A percentile compares a stretch with the other conserved stretches of the same genome.
phyloP scores from a whole-genome alignment of 1,140 invertebrate species.

The Zaprionus capensis region DNA sequence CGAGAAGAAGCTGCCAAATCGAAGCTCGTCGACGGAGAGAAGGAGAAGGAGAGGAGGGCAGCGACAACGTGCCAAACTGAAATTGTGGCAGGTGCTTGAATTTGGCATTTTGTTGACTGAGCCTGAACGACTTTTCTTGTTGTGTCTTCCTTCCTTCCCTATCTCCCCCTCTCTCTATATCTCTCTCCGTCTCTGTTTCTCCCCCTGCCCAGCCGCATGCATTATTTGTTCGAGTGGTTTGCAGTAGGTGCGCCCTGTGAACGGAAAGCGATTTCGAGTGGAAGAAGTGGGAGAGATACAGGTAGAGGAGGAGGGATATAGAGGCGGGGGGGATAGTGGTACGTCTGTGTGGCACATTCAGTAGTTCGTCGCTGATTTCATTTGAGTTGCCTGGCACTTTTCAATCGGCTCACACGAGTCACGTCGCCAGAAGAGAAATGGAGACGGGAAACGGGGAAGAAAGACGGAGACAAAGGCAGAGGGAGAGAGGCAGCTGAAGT shows the following conservation, averaged over 20 bases:
- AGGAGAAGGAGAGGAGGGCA: background rate
- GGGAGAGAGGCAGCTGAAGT: background rate
- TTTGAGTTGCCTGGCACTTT: conserved; percentile 44
- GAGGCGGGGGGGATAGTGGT: background rate
- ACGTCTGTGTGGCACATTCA: conserved; percentile 23
- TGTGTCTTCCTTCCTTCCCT: background rate
- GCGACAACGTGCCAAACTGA: conserved; percentile 70
- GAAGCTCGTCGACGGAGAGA: background rate
- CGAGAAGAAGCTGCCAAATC: conserved; percentile 7
- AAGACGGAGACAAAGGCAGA: background rate
- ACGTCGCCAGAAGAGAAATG: conserved; percentile 22
- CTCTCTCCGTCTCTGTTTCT: background rate
- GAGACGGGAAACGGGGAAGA: background rate
- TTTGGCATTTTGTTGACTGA: conserved; percentile 79
- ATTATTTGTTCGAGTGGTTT: conserved; percentile 71
- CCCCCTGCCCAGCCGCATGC: conserved; percentile 52
- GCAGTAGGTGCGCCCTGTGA: conserved; percentile 3
- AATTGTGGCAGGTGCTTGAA: conserved; percentile 81
- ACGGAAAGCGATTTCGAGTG: background rate
- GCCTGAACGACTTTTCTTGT: conserved; percentile 74
- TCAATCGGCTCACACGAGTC: conserved; percentile 46
- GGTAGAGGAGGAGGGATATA: background rate
- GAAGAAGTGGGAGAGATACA: background rate
- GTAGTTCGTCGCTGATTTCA: conserved; percentile 59
- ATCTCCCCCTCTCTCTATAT: background rate